Evolutionary conservation across 2,113 vertebrate genomes (phyloP).

Genomic region (Silurus glanis): DNA sequence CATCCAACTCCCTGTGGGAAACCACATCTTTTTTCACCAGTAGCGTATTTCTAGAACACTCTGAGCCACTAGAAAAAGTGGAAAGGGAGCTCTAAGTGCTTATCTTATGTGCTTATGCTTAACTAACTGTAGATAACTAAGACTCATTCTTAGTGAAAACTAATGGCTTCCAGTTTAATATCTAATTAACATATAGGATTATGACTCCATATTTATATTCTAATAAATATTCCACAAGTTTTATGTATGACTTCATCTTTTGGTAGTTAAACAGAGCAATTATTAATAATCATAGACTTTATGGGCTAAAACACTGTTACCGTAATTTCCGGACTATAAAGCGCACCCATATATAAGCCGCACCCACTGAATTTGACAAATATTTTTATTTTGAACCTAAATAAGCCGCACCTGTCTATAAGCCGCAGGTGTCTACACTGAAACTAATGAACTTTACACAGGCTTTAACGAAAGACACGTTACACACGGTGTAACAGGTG

Average conservation of each 20-base stretch:
- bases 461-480: too few relatives aligned
- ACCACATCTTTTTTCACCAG: background rate
- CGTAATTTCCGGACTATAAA: too few relatives aligned
- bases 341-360: too few relatives aligned
- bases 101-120: background rate
- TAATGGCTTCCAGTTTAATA: background rate
- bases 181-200: background rate
- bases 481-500: too few relatives aligned
- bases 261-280: background rate
- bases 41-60: background rate
- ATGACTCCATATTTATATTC: background rate
- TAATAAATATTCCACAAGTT: background rate
- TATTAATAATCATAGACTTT: background rate
- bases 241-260: background rate
- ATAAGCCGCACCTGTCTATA: too few relatives aligned
- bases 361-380: too few relatives aligned
- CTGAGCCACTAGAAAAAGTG: background rate
- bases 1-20: conserved; percentile 5
- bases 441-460: too few relatives aligned
- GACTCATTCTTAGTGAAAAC: background rate
- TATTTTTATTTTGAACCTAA: too few relatives aligned
- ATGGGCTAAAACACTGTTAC: background rate
- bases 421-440: too few relatives aligned
- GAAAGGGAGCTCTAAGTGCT: background rate
- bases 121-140: background rate